Percentiles rank a stretch among this genome's conserved stretches.
phyloP scores from a whole-genome alignment of 2,797 vertebrate genomes.

The Aulostomus chinensis region DNA sequence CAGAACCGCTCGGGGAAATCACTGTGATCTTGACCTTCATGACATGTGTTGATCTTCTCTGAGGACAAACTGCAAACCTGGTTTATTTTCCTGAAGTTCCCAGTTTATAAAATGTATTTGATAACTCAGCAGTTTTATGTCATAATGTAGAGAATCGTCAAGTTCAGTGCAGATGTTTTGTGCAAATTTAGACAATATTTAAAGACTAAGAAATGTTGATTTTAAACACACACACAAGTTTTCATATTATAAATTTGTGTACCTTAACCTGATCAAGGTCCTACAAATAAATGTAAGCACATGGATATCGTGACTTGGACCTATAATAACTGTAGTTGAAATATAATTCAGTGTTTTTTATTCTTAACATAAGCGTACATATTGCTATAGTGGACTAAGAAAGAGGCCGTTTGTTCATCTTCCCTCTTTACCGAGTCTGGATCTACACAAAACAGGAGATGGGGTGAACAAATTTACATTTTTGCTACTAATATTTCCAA shows the following conservation, averaged over 20 bases:
- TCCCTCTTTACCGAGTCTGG: conserved; percentile 94
- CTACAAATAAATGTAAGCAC: not conserved
- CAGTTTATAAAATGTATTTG: no score
- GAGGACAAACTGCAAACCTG: conserved; percentile 10
- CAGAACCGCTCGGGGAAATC: conserved; percentile 54
- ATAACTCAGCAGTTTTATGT: no score
- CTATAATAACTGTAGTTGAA: not conserved
- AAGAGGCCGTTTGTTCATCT: conserved; percentile 97
- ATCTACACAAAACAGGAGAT: conserved; percentile 92
- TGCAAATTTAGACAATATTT: no score
- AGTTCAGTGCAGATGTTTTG: no score
- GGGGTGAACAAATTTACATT: conserved; percentile 78
- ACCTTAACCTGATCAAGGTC: no score
- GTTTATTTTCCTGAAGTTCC: conserved; percentile 1
- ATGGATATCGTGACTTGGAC: no score
- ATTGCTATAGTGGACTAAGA: conserved; percentile 98
- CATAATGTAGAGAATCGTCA: no score
- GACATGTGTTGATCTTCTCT: conserved; percentile 16
- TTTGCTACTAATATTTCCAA: not conserved
- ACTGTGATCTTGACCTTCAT: conserved; percentile 66
- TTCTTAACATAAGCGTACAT: conserved; percentile 90
- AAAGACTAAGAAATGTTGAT: no score
- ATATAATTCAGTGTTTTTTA: conserved; percentile 18
- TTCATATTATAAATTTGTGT: no score
- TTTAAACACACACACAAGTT: no score